phyloP scores from a whole-genome alignment of 2,113 vertebrate species.

The Odocoileus virginianus region DNA sequence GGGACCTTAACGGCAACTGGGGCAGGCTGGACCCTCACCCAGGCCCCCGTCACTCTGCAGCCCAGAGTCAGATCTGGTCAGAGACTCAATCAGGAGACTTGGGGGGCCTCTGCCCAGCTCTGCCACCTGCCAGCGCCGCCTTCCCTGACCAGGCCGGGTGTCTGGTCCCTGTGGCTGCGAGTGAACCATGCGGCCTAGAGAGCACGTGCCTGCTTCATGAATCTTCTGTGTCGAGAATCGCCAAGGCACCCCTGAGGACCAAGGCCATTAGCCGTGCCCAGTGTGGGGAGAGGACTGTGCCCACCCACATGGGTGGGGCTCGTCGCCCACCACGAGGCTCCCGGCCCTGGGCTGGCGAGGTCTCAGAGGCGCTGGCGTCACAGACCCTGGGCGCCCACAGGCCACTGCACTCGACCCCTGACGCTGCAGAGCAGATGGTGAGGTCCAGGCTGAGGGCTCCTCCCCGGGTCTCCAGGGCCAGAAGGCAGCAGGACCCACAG shows the following conservation, averaged over 20 bases:
- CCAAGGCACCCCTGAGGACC: background rate
- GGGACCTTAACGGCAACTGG: background rate
- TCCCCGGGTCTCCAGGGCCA: background rate
- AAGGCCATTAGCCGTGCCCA: too few species aligned
- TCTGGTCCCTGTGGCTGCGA: rapidly evolving
- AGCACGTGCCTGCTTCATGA: background rate
- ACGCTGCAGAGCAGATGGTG: background rate
- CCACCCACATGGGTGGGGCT: rapidly evolving
- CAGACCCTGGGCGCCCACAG: background rate
- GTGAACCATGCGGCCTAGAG: background rate
- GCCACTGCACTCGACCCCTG: too few species aligned
- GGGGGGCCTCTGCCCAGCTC: background rate
- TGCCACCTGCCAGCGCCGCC: background rate
- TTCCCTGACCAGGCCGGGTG: background rate
- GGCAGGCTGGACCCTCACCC: background rate
- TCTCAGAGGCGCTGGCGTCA: background rate
- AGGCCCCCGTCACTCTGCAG: background rate
- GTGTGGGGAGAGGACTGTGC: background rate
- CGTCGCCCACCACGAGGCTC: background rate
- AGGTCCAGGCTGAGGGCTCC: background rate
- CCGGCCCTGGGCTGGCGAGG: background rate
- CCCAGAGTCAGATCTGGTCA: background rate
- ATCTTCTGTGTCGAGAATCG: background rate
- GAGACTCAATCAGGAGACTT: background rate
- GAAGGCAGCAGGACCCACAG: background rate